Base-by-base conservation (phyloP, 2,113 vertebrate species). In the Stegostoma tigrinum region DNA sequence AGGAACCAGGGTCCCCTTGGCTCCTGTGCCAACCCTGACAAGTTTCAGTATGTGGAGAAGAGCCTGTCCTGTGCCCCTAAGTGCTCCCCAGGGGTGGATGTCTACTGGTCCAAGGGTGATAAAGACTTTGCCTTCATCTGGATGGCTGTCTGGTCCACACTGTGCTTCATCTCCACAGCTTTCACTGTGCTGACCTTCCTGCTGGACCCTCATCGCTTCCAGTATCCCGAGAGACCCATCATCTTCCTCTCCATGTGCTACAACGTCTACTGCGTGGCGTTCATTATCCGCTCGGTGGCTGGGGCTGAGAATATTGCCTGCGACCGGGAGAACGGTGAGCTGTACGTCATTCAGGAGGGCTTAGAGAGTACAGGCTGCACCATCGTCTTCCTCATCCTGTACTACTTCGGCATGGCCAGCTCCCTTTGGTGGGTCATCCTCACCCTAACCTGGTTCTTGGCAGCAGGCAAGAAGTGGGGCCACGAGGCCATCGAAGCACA, bases 231-330 rank as follows among this genome's bases (percentile, higher is more conserved):
- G 97, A 97, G 99, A 52, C 99, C 99, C 96, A 99, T 99, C 97
- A 99, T 99, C 97, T 99, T 99, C 97, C 98, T 99, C 95, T 99
- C 98, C 96, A 99, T 99, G 99, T 99, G 99, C 97, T 99, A 99
- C 97, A 99, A 99, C 0, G 98, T 99, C 95, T 99, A 99, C 97
- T 99, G 99, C 0, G 97, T 99, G 97, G 99, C 99, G 96, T 99
- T 99, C 97, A 98, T 99, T 97, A 99, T 99, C 96, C 98, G 99
- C 94, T 98, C 98, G 0, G 98, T 98, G 96, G 99, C 99, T 0
- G 99, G 99, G 0, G 98, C 99, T 0, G 98, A 99, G 97, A 99
- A 98, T 97, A 99, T 99, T 0, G 99, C 99, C 67, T 99, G 99
- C 0, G 99, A 99, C 97, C 98, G 98, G 45, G 99, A 99, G 97